Percentiles rank a stretch among this genome's conserved stretches.
These are phyloP conservation scores for Bothrops jararaca DNA, from an alignment of 2,113 vertebrate species.

Conservation along the genomic window DNA sequence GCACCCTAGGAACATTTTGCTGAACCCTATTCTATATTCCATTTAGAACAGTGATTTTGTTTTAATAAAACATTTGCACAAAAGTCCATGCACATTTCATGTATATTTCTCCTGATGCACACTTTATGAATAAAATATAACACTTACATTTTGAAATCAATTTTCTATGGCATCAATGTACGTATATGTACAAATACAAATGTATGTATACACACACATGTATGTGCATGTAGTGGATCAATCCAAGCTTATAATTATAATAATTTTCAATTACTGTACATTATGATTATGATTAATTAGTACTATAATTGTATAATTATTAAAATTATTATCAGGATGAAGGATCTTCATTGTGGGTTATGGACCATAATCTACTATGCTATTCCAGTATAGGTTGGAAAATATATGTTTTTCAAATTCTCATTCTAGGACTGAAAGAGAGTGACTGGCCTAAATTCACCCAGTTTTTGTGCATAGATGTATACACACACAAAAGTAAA, in stretches of 20 bases:
- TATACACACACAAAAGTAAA: neutral
- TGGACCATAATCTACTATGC: neutral
- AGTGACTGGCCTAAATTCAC: neutral
- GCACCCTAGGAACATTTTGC: neutral
- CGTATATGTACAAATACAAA: neutral
- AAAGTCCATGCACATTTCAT: neutral
- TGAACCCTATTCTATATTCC: neutral
- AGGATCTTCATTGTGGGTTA: neutral
- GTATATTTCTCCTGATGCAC: neutral
- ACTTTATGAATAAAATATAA: neutral
- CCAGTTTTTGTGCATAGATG: neutral
- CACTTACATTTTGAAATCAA: neutral
- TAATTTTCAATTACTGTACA: neutral
- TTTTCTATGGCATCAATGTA: neutral
- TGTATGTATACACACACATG: neutral
- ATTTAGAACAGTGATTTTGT: neutral
- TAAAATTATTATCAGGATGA: neutral
- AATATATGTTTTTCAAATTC: neutral
- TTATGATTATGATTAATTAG: neutral
- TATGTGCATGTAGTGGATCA: neutral
- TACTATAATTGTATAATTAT: neutral
- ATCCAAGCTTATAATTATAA: neutral
- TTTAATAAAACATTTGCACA: neutral
- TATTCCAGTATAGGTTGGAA: neutral
- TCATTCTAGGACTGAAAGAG: neutral